Conservation (phyloP, 2,113 vertebrate species). For the Sitta europaea region DNA sequence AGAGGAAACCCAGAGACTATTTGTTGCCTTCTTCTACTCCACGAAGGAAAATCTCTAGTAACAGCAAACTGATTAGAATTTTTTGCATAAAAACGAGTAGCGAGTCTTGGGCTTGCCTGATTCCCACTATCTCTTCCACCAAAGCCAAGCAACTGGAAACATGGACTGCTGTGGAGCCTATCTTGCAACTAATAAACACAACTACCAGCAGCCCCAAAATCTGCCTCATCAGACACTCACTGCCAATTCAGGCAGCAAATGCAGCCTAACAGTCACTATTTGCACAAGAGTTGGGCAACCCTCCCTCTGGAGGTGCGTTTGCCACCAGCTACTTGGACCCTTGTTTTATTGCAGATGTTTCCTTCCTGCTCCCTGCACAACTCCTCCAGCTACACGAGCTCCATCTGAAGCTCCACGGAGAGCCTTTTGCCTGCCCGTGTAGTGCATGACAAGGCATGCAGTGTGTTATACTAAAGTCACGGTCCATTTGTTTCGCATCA, state of each 20-base stretch:
- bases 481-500: not conserved
- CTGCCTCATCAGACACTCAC: not conserved
- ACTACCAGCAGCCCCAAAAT: not conserved
- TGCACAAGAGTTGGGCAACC: not conserved
- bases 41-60: not conserved
- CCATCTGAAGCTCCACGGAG: not conserved
- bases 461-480: not conserved
- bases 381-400: not conserved
- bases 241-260: not conserved
- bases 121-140: not conserved
- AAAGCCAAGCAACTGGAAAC: not conserved
- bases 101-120: not conserved
- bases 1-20: not conserved
- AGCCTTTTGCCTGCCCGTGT: not conserved
- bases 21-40: not conserved
- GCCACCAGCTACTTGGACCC: not conserved
- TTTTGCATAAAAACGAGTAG: not conserved
- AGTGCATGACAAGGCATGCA: slow-evolving; percentile 1
- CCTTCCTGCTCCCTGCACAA: not conserved
- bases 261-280: not conserved
- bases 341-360: not conserved
- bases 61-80: not conserved
- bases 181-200: not conserved
- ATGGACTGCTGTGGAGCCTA: not conserved
- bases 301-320: not conserved